Evolutionary conservation across 2,113 vertebrate genomes (phyloP), one percentile per base, ranked within the genome.

Genomic region (Donacobius atricapilla): DNA sequence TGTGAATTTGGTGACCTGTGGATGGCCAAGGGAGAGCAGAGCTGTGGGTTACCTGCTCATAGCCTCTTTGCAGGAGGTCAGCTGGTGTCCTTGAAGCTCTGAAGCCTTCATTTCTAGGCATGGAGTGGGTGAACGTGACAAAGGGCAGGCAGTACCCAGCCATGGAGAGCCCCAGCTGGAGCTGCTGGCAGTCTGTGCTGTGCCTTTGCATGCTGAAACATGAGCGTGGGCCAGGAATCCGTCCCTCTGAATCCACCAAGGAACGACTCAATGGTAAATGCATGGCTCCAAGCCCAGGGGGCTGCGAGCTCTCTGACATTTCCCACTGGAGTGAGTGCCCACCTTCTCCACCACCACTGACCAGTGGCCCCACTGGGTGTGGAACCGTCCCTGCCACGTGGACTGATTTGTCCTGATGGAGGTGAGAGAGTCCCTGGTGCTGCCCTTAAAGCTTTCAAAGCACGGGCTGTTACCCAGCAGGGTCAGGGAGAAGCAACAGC

Each of bases 211-310:
- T 37, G 58, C 40, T 70, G 64, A 24, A 31, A 64, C 11, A 10
- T 1, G 22, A 81, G 11, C 25, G 30, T 0, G 35, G 64, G 27
- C 12, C 56, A 64, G 40, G 35, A 85, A 83, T 57, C 44, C 45
- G 39, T 64, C 11, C 54, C 18, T 79, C 17, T 0, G 7, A 24
- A 56, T 28, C 15, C 27, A 20, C 19, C 10, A 42, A 45, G 30
- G 64, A 30, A 56, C 16, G 11, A 5, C 13, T 77, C 2, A 0
- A 6, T 21, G 63, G 18, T 21, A 40, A 44, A 33, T n/a, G 10
- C 12, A 1, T 5, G 47, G 30, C n/a, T 76, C 28, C 61, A 37
- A 4, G 19, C 11, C 44, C 6, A 57, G 80, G n/a, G 37, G 45
- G 8, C 61, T 53, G n/a, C 4, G 4, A 85, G 30, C 35, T 56